A percentile compares a stretch with the other conserved stretches of the same genome.
phyloP scores from a whole-genome alignment of 2,888 invertebrate species.

The Magallana nippona region DNA sequence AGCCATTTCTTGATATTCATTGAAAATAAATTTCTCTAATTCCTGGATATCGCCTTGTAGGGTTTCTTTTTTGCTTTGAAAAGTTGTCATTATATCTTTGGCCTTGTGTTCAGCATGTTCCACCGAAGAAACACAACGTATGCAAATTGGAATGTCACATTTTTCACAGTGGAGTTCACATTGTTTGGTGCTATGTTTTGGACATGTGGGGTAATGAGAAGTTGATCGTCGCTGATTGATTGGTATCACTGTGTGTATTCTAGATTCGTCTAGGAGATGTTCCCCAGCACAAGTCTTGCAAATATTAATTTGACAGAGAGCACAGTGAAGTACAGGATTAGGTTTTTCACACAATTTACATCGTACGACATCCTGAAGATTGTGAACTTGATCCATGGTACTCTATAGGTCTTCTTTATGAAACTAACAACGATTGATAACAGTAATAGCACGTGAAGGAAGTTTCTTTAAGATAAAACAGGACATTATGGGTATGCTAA shows the following conservation, averaged over 20 bases:
- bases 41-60: neutral
- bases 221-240: neutral
- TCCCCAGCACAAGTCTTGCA: neutral
- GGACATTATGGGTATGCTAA: too few species aligned
- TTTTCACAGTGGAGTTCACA: neutral
- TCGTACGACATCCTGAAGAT: neutral
- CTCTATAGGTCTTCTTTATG: too few species aligned
- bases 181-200: neutral
- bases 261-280: neutral
- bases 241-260: neutral
- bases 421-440: too few species aligned
- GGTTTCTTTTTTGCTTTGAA: neutral
- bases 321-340: neutral
- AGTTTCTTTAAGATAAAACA: too few species aligned
- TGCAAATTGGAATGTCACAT: conserved; percentile 4
- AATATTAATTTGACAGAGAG: neutral
- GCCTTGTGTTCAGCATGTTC: neutral
- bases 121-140: neutral
- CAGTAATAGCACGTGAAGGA: too few species aligned
- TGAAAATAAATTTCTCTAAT: neutral
- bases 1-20: neutral
- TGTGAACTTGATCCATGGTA: neutral
- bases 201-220: neutral
- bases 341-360: neutral
- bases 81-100: neutral